phyloP scores from a whole-genome alignment of 2,113 vertebrate species.

The Setophaga petechia region DNA sequence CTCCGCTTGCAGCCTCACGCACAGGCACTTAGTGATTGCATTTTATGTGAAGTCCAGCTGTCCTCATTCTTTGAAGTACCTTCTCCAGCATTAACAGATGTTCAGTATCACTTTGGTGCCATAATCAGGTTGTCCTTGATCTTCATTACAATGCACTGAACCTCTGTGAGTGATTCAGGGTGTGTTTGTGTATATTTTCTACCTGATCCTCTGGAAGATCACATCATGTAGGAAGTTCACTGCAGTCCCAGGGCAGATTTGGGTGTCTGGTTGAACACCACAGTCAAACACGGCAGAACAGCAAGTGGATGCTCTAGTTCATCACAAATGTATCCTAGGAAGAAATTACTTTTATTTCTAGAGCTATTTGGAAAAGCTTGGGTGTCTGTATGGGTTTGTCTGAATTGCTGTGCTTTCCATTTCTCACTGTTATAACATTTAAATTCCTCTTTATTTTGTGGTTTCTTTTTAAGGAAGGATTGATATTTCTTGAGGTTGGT shows the following conservation, averaged over 20 bases:
- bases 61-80: slow-evolving; percentile 54
- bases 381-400: not conserved
- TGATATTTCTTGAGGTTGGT: not conserved
- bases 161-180: not conserved
- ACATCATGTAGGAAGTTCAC: not conserved
- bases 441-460: not conserved
- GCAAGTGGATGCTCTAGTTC: not conserved
- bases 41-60: slow-evolving; percentile 61
- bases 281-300: not conserved
- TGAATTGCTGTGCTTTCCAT: not conserved
- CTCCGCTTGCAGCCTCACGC: not conserved
- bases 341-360: not conserved
- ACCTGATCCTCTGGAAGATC: not conserved
- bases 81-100: slow-evolving; percentile 62
- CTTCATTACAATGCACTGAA: slow-evolving; percentile 9
- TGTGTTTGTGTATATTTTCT: not conserved
- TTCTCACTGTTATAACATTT: not conserved
- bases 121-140: slow-evolving; percentile 66
- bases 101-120: slow-evolving; percentile 43
- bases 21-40: not conserved
- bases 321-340: accelerated
- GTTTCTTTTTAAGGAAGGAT: not conserved
- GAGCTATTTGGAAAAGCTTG: not conserved
- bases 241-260: not conserved
- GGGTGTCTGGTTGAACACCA: accelerated